phyloP scores from a whole-genome alignment of 2,888 invertebrate genomes.

The Diarsia rubi region DNA sequence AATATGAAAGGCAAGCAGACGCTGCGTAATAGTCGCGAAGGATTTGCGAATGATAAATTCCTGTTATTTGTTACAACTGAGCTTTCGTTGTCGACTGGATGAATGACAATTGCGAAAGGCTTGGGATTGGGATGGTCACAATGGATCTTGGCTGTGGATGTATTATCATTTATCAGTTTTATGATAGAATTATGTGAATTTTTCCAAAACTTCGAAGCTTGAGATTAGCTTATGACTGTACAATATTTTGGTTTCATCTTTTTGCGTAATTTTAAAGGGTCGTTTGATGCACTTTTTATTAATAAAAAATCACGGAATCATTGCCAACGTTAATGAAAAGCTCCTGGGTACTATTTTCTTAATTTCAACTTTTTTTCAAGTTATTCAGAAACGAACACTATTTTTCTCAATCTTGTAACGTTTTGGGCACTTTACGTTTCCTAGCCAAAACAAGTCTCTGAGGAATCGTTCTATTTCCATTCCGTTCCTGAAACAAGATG shows the following conservation, averaged over 20 bases:
- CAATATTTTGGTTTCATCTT: slow-evolving; percentile 20
- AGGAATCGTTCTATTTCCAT: background rate
- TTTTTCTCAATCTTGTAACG: background rate
- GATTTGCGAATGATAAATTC: slow-evolving; percentile 76
- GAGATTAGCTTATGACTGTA: slow-evolving; percentile 19
- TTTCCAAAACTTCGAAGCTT: slow-evolving; percentile 19
- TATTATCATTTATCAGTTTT: slow-evolving; percentile 68
- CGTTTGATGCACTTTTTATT: background rate
- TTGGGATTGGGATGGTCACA: slow-evolving; percentile 64
- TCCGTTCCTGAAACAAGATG: slow-evolving; percentile 17
- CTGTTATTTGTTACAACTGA: slow-evolving; percentile 76
- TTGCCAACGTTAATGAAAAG: background rate
- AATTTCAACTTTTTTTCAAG: background rate
- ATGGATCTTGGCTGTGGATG: slow-evolving; percentile 48
- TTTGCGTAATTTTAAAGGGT: background rate
- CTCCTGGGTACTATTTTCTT: background rate
- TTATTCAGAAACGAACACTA: background rate
- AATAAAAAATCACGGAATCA: background rate
- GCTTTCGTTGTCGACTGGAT: slow-evolving; percentile 73
- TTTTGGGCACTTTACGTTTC: background rate
- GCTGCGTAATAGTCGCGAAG: slow-evolving; percentile 70
- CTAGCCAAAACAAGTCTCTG: slow-evolving; percentile 5
- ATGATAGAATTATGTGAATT: slow-evolving; percentile 74
- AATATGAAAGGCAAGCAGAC: slow-evolving; percentile 66
- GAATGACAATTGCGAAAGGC: slow-evolving; percentile 78